Base-by-base conservation (phyloP, 2,797 vertebrate species). In the Corythornis leucogaster region DNA sequence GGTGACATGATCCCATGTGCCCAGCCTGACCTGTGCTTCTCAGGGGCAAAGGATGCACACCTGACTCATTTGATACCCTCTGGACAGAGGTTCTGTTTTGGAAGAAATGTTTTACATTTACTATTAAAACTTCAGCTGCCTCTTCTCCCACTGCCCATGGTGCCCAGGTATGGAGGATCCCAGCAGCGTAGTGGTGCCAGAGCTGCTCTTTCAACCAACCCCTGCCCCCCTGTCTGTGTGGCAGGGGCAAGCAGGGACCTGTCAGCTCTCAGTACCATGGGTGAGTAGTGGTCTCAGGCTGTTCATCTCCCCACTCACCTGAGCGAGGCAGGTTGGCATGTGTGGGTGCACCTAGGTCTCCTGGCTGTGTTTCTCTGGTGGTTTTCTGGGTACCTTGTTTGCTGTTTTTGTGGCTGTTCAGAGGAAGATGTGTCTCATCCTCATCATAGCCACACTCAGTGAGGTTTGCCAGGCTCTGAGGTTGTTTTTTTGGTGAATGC, bases 371-470 rank as follows among this genome's bases (percentile, higher is more conserved):
- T 30, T 75, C 38, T 59, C 8, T 5, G 9, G 53, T 67, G 42
- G 10, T 51, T 94, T 76, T 80, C 53, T 45, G 11, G 14, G 68
- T 69, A 24, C 12, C 45, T 78, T 31, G 42, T 63, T 73, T 74
- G 68, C 57, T 84, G 51, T 0, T 61, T 82, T 61, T 79, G 76
- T 64, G 35, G 42, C 24, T 2, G 1, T 40, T 63, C 18, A 11
- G 43, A 58, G 31, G 48, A 87, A 57, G 31, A 54, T 38, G 30
- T 54, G 35, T 69, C 61, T 71, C 53, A 40, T 78, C 15, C n/a
- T 70, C 0, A 0, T 81, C 35, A 11, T 1, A 30, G 30, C n/a
- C 0, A 0, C 38, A 4, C 17, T 48, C 3, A 2, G 3, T 53
- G 42, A 43, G 50, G 58, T 73, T 85, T 80, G 42, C 25, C 5